phyloP scores from a whole-genome alignment of 2,888 invertebrate species.

The Macropis europaea region DNA sequence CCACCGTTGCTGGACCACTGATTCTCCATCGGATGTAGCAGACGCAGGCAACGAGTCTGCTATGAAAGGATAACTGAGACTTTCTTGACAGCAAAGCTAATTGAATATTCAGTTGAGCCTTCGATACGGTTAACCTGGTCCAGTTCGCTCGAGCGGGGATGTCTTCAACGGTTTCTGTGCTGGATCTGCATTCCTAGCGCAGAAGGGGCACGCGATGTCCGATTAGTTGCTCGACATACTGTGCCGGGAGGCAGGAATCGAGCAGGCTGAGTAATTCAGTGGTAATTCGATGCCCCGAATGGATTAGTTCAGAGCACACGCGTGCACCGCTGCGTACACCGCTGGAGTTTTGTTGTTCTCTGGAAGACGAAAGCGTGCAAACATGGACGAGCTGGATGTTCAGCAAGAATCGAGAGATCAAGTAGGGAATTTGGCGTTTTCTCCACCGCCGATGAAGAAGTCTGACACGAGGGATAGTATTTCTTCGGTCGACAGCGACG shows the following conservation, averaged over 20 bases:
- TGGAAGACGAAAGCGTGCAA: neutral
- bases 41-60: too few species aligned
- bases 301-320: constrained; percentile 9
- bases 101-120: neutral
- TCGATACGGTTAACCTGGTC: neutral
- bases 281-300: constrained; percentile 2
- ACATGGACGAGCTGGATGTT: constrained; percentile 74
- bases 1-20: neutral
- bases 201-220: neutral
- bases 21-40: neutral
- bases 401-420: constrained; percentile 76
- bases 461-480: constrained; percentile 83
- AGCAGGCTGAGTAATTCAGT: neutral
- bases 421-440: constrained; percentile 73
- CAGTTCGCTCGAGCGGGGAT: neutral
- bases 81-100: neutral
- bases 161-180: neutral
- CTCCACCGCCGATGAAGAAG: constrained; percentile 80
- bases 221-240: neutral
- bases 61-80: neutral
- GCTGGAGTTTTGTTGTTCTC: neutral
- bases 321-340: too few species aligned
- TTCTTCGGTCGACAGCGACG: constrained; percentile 84
- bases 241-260: neutral
- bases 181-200: neutral